phyloP scores from a whole-genome alignment of 1,140 invertebrate species.

The Camponotus vicinus region DNA sequence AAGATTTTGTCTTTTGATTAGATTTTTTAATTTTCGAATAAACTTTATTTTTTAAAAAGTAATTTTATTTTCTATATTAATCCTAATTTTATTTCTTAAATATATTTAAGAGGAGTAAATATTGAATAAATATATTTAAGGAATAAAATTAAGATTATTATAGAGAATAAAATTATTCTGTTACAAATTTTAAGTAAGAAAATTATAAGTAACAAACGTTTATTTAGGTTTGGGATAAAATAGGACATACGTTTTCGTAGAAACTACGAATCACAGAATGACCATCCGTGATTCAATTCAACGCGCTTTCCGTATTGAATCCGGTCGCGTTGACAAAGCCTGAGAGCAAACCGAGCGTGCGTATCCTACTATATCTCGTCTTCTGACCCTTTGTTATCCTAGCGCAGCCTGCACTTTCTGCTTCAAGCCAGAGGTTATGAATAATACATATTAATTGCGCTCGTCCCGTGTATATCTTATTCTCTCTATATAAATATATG shows the following conservation, averaged over 20 bases:
- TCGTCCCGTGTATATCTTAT: conserved; percentile 2
- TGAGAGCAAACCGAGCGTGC: conserved; percentile 79
- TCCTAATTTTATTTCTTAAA: background rate
- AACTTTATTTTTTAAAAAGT: background rate
- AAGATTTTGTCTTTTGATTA: background rate
- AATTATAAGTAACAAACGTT: background rate
- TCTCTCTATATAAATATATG: conserved; percentile 7
- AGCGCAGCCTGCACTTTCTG: conserved; percentile 65
- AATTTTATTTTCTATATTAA: background rate
- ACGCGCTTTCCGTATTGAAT: conserved; percentile 67
- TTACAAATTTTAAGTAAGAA: background rate
- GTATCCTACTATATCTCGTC: conserved; percentile 60
- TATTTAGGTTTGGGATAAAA: background rate
- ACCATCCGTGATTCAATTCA: conserved; percentile 39
- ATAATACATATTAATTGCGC: conserved; percentile 80
- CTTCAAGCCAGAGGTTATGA: conserved; percentile 74
- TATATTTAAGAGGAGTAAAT: background rate
- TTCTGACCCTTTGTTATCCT: conserved; percentile 44
- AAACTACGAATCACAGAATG: background rate
- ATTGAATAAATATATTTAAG: background rate
- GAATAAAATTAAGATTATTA: no score
- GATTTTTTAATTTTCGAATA: background rate
- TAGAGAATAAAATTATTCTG: background rate
- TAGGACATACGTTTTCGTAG: conserved; percentile 2
- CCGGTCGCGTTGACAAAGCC: conserved; percentile 76